Conservation (phyloP, 2,113 vertebrate genomes). For the Delphinus delphis region DNA sequence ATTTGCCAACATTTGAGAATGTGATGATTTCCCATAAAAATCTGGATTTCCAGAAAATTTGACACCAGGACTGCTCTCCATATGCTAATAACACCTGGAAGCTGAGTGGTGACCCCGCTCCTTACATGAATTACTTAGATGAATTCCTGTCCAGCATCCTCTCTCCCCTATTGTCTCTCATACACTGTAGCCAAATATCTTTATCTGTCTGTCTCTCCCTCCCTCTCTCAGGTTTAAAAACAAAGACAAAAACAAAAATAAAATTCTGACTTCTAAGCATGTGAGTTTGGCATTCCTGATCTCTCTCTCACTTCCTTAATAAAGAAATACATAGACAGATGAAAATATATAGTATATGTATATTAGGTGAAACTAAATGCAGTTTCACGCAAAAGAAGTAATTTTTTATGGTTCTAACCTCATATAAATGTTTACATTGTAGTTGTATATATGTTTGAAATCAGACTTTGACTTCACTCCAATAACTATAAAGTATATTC, state of each 20-base stretch:
- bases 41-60: neutral
- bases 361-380: neutral
- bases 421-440: neutral
- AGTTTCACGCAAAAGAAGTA: neutral
- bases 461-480: neutral
- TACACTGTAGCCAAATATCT: neutral
- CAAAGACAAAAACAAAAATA: neutral
- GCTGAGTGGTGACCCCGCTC: neutral
- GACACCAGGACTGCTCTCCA: neutral
- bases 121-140: neutral
- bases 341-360: neutral
- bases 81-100: neutral
- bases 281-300: neutral
- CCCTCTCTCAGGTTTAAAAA: neutral
- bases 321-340: neutral
- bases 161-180: neutral
- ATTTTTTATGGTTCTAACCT: neutral
- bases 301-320: neutral
- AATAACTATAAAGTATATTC: neutral
- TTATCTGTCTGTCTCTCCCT: too few relatives aligned
- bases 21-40: neutral
- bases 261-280: neutral
- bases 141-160: neutral
- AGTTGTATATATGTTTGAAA: neutral
- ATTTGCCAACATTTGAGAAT: neutral